Evolutionary conservation across 2,113 vertebrate genomes (phyloP), one percentile per base, ranked within the genome.

Genomic region (Aphyosemion australe): DNA sequence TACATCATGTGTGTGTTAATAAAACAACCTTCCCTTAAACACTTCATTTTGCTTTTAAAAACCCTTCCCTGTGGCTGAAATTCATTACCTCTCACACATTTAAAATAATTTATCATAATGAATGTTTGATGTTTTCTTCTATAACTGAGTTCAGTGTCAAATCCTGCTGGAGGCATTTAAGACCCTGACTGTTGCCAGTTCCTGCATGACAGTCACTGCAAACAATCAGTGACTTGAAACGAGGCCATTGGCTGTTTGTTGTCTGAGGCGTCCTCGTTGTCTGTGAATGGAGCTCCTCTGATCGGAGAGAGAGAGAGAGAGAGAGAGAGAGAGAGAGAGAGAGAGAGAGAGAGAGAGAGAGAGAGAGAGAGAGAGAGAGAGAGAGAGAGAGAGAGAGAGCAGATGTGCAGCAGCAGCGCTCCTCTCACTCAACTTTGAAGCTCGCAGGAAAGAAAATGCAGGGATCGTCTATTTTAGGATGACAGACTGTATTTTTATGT

Each of bases 341-440:
- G 9, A 20, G 58, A 55, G 48, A 46, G 45, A 46, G 6, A n/a
- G 6, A 46, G 6, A 46, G 14, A 46, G 45, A 15, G 43, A 45
- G 43, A 45, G 45, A 47, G 45, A 47, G 45, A 47, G 45, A 47
- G 45, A 47, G 45, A 47, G 45, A 47, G 45, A 18, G 45, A 18
- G 45, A 18, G 45, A 18, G 45, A n/a, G 15, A 19, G 46, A 19
- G n/a, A 10, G 9, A 18, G 58, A 51, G 48, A 10, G 42, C 53
- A 78, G 76, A 75, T 75, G 78, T 54, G 68, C 12, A 42, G 34
- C 66, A 64, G 64, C 60, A n/a, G 65, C 12, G 62, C 76, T 49
- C 61, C 50, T 58, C 49, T 72, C 50, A 19, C 2, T 46, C 56
- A 87, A 89, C 75, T 89, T 89, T 80, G 21, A 76, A 69, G 70